A percentile compares a stretch with the other conserved stretches of the same genome.
Conservation (phyloP, 2,113 vertebrate species). For the Caranx melampygus region DNA sequence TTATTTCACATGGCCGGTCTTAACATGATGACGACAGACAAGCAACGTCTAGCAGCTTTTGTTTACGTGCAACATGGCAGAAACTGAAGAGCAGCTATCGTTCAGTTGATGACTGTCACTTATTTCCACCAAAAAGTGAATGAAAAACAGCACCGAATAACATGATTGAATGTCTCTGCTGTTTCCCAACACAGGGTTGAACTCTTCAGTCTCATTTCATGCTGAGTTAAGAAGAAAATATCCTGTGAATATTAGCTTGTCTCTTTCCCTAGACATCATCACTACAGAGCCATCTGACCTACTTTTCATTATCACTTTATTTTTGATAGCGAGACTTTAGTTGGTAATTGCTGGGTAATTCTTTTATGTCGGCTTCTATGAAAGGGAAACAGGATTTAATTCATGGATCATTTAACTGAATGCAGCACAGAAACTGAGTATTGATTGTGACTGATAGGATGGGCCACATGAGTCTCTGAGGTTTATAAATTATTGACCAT, state of each 20-base stretch:
- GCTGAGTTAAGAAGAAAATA: conserved; percentile 6
- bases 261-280: conserved; percentile 19
- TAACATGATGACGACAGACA: too few species aligned
- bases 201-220: conserved; percentile 9
- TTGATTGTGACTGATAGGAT: conserved; percentile 20
- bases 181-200: neutral
- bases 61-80: too few species aligned
- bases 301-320: conserved; percentile 27
- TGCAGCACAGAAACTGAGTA: conserved; percentile 34
- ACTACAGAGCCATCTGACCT: conserved; percentile 40
- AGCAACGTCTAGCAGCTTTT: too few species aligned
- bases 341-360: conserved; percentile 40
- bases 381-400: conserved; percentile 26
- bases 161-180: neutral
- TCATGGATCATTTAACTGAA: conserved; percentile 29
- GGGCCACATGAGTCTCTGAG: conserved; percentile 1
- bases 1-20: too few species aligned
- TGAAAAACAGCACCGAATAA: neutral
- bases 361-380: conserved; percentile 13
- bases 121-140: too few species aligned
- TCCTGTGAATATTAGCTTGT: conserved; percentile 26
- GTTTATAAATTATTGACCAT: conserved; percentile 29
- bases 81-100: too few species aligned
- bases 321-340: conserved; percentile 23
- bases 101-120: too few species aligned